Conservation (phyloP, 1,140 invertebrate species). For the Drosophila aff. region DNA sequence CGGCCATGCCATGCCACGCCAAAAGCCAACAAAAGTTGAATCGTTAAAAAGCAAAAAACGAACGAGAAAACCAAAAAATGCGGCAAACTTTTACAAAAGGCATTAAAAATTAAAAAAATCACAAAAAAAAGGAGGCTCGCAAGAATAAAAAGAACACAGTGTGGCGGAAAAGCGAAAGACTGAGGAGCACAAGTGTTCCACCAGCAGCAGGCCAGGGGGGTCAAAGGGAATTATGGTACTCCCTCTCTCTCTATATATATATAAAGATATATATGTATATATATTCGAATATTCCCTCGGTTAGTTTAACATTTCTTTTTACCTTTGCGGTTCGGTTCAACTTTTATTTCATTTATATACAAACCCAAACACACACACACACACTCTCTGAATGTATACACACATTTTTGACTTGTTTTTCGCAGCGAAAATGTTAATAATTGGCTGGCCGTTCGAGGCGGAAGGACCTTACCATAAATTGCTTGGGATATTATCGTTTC, state of each 20-base stretch:
- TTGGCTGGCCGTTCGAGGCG: conserved; percentile 46
- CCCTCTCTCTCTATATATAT: not conserved
- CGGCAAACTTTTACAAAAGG: conserved; percentile 67
- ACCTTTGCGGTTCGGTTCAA: conserved; percentile 31
- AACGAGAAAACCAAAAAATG: conserved; percentile 10
- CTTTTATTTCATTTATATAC: conserved; percentile 33
- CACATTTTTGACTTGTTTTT: conserved; percentile 15
- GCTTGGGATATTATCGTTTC: conserved; percentile 50
- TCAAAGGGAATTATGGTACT: conserved; percentile 16
- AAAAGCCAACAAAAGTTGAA: conserved; percentile 68
- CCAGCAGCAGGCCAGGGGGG: conserved; percentile 16
- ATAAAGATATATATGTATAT: not conserved
- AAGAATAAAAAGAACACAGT: conserved; percentile 13
- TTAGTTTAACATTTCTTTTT: conserved; percentile 38
- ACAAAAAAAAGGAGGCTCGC: not conserved
- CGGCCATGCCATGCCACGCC: conserved; percentile 26
- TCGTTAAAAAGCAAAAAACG: conserved; percentile 61
- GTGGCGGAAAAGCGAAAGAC: conserved; percentile 2
- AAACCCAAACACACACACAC: not conserved
- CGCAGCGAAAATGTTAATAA: conserved; percentile 52
- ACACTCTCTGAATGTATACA: not conserved
- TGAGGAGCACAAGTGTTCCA: conserved; percentile 25
- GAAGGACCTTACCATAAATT: conserved; percentile 62
- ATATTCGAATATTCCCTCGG: conserved; percentile 3
- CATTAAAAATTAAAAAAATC: conserved; percentile 64